Evolutionary conservation across 2,113 vertebrate species (phyloP), one percentile per base, ranked within the genome.

Genomic region (Cololabis saira): DNA sequence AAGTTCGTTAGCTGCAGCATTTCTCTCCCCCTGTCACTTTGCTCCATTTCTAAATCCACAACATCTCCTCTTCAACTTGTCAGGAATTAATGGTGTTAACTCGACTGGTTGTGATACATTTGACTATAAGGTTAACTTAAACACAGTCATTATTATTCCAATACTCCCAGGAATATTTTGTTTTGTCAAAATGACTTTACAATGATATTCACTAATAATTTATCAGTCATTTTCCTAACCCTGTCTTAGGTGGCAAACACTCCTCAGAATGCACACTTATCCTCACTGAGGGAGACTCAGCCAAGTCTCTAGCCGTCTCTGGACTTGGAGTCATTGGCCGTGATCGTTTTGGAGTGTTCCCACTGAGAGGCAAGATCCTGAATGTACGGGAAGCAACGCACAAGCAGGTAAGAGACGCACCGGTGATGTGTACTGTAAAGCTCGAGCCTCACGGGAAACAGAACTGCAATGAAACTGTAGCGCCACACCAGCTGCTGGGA

Each of bases 311-410:
- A 90, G 98, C 98, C 0, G 98, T 99, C 19, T 99, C 97, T 53
- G 98, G 98, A 43, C 91, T 99, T 47, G 97, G 95, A 76, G 96
- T 99, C 45, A 98, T 99, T 45, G 98, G 98, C 0, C 93, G 98
- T 21, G 98, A 99, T 82, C 95, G 97, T 76, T 99, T 98, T 0
- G 98, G 98, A 30, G 97, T 99, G 6, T 99, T 99, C 74, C 98
- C 98, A 2, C 94, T 99, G 22, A 93, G 97, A 86, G 98, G 98
- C 51, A 99, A 99, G 92, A 99, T 99, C 85, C 95, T 99, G 30
- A 99, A 99, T 0, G 98, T 99, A 69, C 94, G 98, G 73, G 98
- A 99, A 89, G 98, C 98, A 51, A 97, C 98, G 22, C 97, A 99
- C 87, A 99, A 99, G 62, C 98, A 99, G 95, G 98, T 98, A 78